Evolutionary conservation across 2,113 vertebrate genomes (phyloP).

Genomic region (Beaufortia kweichowensis): DNA sequence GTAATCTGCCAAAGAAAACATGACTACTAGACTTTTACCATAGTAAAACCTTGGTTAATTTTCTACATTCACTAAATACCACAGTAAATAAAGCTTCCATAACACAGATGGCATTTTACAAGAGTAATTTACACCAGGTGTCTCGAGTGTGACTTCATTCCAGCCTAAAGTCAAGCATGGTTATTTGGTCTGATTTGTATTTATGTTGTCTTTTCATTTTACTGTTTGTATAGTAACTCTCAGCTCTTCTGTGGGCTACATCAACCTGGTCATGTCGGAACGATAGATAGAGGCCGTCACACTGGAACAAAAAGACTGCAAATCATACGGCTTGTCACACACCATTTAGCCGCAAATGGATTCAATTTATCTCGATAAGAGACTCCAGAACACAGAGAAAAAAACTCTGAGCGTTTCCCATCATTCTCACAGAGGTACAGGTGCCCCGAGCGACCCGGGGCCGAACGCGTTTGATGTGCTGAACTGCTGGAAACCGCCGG

Average conservation of each 20-base stretch:
- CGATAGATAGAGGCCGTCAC: constrained; percentile 51
- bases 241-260: constrained; percentile 33
- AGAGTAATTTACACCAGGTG: constrained; percentile 9
- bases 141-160: constrained; percentile 15
- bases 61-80: constrained; percentile 22
- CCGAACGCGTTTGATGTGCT: constrained; percentile 58
- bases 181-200: constrained; percentile 26
- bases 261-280: constrained; percentile 34
- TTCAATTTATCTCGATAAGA: constrained; percentile 55
- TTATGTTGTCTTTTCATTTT: constrained; percentile 13
- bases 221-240: constrained; percentile 26
- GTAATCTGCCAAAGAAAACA: too few species aligned
- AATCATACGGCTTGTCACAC: constrained; percentile 51
- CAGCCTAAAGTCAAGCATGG: constrained; percentile 20
- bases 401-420: constrained; percentile 21
- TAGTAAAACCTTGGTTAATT: too few species aligned
- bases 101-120: not conserved
- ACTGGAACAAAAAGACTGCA: constrained; percentile 41
- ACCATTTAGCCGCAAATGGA: constrained; percentile 55
- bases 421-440: constrained; percentile 49
- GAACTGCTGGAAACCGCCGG: constrained; percentile 54
- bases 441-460: constrained; percentile 49
- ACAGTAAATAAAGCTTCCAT: constrained; percentile 7
- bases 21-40: too few species aligned
- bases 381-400: constrained; percentile 39